These are phyloP conservation scores for Halcyon malimbica DNA, from an alignment of 2,113 vertebrate species.

Conservation along the genomic window DNA sequence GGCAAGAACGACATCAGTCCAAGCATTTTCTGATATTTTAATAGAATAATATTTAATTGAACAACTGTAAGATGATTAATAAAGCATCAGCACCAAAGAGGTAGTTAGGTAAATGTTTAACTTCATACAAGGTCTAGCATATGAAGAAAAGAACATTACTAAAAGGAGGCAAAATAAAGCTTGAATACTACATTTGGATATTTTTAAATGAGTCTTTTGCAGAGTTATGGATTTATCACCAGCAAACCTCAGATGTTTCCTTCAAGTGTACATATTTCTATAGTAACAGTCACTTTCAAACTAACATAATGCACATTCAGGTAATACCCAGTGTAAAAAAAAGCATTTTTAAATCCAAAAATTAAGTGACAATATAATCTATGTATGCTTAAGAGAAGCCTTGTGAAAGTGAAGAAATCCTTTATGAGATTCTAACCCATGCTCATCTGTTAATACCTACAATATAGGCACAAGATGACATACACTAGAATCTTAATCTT, in stretches of 20 bases:
- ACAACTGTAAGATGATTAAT: background rate
- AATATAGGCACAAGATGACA: background rate
- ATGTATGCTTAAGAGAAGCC: background rate
- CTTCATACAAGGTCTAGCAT: background rate
- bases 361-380: background rate
- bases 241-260: background rate
- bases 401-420: background rate
- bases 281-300: background rate
- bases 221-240: background rate
- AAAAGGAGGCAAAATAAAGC: background rate
- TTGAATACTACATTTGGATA: background rate
- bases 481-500: background rate
- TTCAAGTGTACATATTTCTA: background rate
- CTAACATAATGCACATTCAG: background rate
- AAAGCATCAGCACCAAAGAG: background rate
- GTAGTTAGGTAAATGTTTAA: background rate
- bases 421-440: background rate
- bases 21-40: conserved; percentile 14
- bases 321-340: background rate
- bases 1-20: background rate
- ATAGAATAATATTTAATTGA: background rate
- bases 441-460: background rate
- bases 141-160: background rate
- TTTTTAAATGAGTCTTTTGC: background rate
- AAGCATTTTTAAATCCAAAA: background rate